Percentiles rank a stretch among this genome's conserved stretches.
Evolutionary conservation across 2,888 invertebrate genomes (phyloP).

Genomic region (Ophion slaviceki): DNA sequence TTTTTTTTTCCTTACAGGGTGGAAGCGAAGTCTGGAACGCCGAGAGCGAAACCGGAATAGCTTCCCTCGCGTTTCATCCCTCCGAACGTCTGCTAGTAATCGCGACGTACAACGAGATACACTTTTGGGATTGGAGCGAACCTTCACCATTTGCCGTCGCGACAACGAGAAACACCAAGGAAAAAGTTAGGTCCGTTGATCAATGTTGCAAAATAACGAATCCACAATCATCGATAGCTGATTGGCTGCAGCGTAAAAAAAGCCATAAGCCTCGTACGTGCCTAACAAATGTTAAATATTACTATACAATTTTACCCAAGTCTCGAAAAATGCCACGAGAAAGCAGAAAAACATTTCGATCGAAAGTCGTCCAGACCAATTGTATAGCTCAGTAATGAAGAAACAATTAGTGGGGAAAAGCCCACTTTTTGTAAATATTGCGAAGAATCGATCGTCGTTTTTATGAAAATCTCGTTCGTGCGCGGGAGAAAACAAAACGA

Average conservation of each 20-base stretch:
- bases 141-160: constrained; percentile 90
- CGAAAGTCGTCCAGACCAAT: background rate
- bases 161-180: constrained; percentile 90
- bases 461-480: too few relatives aligned
- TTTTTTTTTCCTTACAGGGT: constrained; percentile 86
- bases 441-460: too few relatives aligned
- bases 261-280: too few relatives aligned
- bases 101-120: constrained; percentile 92
- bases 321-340: too few relatives aligned
- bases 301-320: too few relatives aligned
- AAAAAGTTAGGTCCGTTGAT: constrained; percentile 89
- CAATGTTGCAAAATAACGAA: background rate
- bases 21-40: constrained; percentile 94
- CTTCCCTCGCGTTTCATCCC: constrained; percentile 95
- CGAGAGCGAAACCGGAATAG: constrained; percentile 90
- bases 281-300: too few relatives aligned
- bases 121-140: constrained; percentile 96
- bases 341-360: background rate
- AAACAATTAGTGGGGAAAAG: background rate
- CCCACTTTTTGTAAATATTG: background rate
- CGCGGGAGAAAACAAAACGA: too few relatives aligned
- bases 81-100: constrained; percentile 92
- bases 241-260: background rate
- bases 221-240: constrained; percentile 1
- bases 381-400: background rate